Base-by-base conservation (phyloP, 2,888 invertebrate genomes). In the Hirtodrosophila alboralis region DNA sequence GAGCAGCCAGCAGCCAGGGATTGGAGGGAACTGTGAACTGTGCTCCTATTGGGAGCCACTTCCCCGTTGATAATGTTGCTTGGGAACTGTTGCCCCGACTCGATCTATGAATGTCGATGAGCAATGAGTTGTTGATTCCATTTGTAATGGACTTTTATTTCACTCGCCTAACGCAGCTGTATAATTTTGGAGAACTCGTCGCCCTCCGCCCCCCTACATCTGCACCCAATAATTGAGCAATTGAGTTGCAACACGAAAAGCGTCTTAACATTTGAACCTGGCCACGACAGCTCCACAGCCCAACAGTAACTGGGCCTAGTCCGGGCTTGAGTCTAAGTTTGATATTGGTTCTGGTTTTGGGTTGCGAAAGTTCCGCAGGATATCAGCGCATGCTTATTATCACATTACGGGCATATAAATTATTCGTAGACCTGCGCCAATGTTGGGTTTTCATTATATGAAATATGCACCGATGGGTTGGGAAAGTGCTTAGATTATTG, bases 111-210 rank as follows among this genome's bases (percentile, higher is more conserved):
- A 69, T 76, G 64, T 75, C 84, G 75, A 81, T 84, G 83, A 81
- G 86, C 83, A 84, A 86, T 84, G 86, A 84, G 83, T 86, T 84
- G 86, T 86, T 86, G 83, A 84, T 84, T 84, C 71, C 83, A 84
- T 84, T 84, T 83, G 86, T 81, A 81, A 81, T 81, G 58, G 81
- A 81, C 86, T 85, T 81, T 86, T 81, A 81, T 81, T 86, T 81
- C 86, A 80, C 86, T 84, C 79, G 75, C 38, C 83, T 54, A 85
- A 76, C 76, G 70, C 84, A 63, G 74, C 57, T 49, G 54, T 85
- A 83, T 80, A 85, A 81, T 81, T 86, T 81, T 54, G 33, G 36
- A 31, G 26, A 48, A 59, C 40, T 61, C 49, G 37, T 41, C 54
- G 27, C 33, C 36, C 48, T n/a, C 27, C 33, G 9, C 27, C 21